Percentiles rank a stretch among this genome's conserved stretches.
phyloP scores from a whole-genome alignment of 1,140 invertebrate species.

The Apis cerana region DNA sequence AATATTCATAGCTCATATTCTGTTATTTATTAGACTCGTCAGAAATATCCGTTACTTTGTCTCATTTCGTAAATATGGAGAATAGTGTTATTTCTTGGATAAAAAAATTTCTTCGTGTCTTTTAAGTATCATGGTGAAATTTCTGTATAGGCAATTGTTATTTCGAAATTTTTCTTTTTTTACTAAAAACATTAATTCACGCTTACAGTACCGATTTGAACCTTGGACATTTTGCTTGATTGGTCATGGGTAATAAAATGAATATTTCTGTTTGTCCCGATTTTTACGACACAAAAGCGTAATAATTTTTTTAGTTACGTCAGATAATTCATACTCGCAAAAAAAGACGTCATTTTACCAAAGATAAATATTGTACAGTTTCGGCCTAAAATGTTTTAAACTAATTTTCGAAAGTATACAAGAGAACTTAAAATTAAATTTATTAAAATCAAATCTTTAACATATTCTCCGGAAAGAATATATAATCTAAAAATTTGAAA shows the following conservation, averaged over 20 bases:
- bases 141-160: neutral
- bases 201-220: neutral
- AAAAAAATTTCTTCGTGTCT: neutral
- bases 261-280: conserved; percentile 37
- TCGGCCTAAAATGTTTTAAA: neutral
- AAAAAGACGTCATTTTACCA: conserved; percentile 25
- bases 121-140: conserved; percentile 8
- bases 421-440: neutral
- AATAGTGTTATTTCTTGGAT: neutral
- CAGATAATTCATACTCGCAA: neutral
- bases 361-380: neutral
- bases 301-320: conserved; percentile 40
- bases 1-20: conserved; percentile 6
- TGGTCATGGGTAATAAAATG: conserved; percentile 46
- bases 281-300: conserved; percentile 42
- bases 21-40: neutral
- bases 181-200: neutral
- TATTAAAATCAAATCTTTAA: neutral
- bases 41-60: neutral
- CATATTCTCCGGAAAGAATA: neutral
- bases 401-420: neutral
- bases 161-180: neutral
- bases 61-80: neutral
- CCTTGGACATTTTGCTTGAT: conserved; percentile 43
- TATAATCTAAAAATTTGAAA: too few relatives aligned